Evolutionary conservation across 2,113 vertebrate species (phyloP), one percentile per base, ranked within the genome.

Genomic region (Electrona antarctica): DNA sequence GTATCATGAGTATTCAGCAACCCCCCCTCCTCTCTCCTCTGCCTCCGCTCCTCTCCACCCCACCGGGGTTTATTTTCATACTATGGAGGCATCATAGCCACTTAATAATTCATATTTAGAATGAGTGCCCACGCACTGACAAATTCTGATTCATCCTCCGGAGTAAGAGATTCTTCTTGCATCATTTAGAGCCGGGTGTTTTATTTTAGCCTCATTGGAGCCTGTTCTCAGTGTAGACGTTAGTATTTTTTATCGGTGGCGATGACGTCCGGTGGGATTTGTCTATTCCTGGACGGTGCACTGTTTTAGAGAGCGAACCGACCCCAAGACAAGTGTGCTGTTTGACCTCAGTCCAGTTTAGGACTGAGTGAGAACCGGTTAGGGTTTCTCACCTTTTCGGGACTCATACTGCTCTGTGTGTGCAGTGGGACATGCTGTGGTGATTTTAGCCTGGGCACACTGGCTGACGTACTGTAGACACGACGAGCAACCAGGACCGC

Each of bases 101-200:
- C 82, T 93, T 92, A 93, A 94, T 94, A 93, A 94, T 94, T 93
- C 71, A 93, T 93, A 92, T 93, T 92, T 93, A 88, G 92, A 92
- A 91, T 93, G 90, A 93, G 91, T 91, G 90, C 88, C 87, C 88
- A 80, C 89, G 90, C 88, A 92, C 90, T 93, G 92, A 94, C 88
- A 91, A 91, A 94, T 93, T 94, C 93, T 93, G 92, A 93, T 94
- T 94, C 92, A 93, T 94, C 92, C 90, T 91, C 86, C 77, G 80
- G 87, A 89, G 84, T 92, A 91, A 90, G 88, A 84, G 89, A 86
- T 83, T 83, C 81, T 41, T 93, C 88, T 90, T 93, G 91, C 91
- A 93, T 93, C 90, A 93, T 92, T 93, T 91, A 93, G 82, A 77
- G 84, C 82, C 74, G 83, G 60, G 72, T 81, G 77, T 89, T 91